Conservation (phyloP, 1,140 invertebrate genomes). For the Cyclargus thomasi region DNA sequence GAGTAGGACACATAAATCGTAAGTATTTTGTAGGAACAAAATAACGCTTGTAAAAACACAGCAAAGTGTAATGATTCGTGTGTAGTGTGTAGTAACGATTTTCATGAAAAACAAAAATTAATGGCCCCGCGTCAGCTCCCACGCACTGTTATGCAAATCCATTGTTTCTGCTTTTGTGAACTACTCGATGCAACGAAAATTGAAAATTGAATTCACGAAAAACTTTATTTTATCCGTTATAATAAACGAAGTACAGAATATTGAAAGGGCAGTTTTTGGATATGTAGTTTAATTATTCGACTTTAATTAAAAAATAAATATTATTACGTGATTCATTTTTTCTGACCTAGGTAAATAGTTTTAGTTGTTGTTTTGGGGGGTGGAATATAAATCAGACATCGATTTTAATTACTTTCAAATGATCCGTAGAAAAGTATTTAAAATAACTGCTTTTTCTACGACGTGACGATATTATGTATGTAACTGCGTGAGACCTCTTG, state of each 20-base stretch:
- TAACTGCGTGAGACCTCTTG: no score
- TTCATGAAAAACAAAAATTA: slow-evolving; percentile 16
- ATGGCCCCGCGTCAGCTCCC: slow-evolving; percentile 10
- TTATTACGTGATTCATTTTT: no score
- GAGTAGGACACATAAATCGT: background rate
- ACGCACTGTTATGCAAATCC: slow-evolving; percentile 15
- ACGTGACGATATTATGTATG: no score
- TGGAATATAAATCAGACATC: no score
- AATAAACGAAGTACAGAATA: background rate
- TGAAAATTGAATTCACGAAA: slow-evolving; percentile 2
- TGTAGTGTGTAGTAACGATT: background rate
- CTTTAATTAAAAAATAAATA: no score
- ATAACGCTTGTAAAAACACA: background rate
- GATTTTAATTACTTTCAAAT: no score
- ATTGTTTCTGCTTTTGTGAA: slow-evolving; percentile 10
- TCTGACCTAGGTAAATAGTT: no score
- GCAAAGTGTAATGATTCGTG: background rate
- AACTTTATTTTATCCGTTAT: background rate
- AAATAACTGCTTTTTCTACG: no score
- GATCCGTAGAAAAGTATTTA: no score
- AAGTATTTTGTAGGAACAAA: background rate
- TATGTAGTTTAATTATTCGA: background rate
- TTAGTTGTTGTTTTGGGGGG: no score
- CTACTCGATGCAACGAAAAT: slow-evolving; percentile 9
- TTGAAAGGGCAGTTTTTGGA: background rate